phyloP scores from a whole-genome alignment of 2,113 vertebrate genomes.

The Proteles cristata region DNA sequence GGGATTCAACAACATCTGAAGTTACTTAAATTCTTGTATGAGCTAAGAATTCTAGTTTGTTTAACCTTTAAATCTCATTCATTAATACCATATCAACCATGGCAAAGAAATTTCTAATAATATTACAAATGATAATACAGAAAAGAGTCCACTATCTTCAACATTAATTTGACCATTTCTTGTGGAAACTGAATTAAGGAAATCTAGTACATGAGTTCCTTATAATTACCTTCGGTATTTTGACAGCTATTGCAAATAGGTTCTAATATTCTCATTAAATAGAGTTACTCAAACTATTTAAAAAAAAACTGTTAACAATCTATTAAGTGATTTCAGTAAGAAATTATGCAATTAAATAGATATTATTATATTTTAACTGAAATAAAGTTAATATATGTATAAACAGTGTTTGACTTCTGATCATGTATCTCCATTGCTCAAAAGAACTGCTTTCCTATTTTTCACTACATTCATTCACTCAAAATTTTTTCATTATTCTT shows the following conservation, averaged over 20 bases:
- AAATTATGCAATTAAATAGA: not conserved
- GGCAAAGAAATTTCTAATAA: not conserved
- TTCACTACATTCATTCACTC: not conserved
- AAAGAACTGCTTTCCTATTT: not conserved
- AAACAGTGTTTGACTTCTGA: not conserved
- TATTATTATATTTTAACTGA: not conserved
- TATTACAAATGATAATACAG: not conserved
- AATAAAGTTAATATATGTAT: not conserved
- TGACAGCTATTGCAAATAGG: not conserved
- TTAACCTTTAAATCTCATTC: not conserved
- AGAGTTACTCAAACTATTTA: not conserved
- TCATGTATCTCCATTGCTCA: not conserved
- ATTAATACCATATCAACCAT: not conserved
- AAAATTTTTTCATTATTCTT: not conserved
- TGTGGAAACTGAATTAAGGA: not conserved
- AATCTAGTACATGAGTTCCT: not conserved
- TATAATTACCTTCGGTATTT: not conserved
- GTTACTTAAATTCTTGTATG: not conserved
- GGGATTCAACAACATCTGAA: not conserved
- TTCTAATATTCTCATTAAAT: conserved; percentile 2
- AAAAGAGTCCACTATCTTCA: not conserved
- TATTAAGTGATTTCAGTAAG: not conserved
- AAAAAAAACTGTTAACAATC: not conserved
- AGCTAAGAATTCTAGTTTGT: not conserved
- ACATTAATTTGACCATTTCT: not conserved